Evolutionary conservation across 2,888 invertebrate species (phyloP).

Genomic region (Steinernema hermaphroditum): DNA sequence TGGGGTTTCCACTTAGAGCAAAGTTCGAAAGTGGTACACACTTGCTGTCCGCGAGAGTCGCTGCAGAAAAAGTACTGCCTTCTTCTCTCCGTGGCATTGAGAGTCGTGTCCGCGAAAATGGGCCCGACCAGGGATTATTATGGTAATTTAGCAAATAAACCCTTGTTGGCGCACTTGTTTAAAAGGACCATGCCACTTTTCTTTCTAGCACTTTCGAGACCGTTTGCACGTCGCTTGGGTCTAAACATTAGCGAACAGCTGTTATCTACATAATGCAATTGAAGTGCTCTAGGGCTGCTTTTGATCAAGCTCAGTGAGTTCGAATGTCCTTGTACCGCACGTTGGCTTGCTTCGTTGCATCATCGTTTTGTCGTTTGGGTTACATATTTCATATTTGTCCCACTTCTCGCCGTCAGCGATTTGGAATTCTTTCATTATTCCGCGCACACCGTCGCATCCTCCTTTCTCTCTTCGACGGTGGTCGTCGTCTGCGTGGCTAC

Average conservation of each 20-base stretch:
- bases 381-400: constrained; percentile 28
- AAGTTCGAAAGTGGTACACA: background rate
- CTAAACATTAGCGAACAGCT: background rate
- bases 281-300: background rate
- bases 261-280: constrained; percentile 9
- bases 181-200: constrained; percentile 1
- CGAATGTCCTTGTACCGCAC: background rate
- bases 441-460: constrained; percentile 26
- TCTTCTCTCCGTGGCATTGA: background rate
- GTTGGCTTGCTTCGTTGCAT: background rate
- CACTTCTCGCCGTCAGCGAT: constrained; percentile 25
- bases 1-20: background rate
- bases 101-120: background rate
- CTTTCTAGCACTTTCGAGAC: background rate
- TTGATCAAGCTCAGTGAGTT: background rate
- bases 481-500: constrained; percentile 8
- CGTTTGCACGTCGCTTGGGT: too few species aligned
- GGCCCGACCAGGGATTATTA: background rate
- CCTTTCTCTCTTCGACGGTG: constrained; percentile 12
- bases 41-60: background rate
- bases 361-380: constrained; percentile 4
- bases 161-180: background rate
- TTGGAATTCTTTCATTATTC: constrained; percentile 22
- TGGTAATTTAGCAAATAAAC: constrained; percentile 3
- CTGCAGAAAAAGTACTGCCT: background rate